Base-by-base conservation (phyloP, 2,888 invertebrate species). In the Spodoptera littoralis region DNA sequence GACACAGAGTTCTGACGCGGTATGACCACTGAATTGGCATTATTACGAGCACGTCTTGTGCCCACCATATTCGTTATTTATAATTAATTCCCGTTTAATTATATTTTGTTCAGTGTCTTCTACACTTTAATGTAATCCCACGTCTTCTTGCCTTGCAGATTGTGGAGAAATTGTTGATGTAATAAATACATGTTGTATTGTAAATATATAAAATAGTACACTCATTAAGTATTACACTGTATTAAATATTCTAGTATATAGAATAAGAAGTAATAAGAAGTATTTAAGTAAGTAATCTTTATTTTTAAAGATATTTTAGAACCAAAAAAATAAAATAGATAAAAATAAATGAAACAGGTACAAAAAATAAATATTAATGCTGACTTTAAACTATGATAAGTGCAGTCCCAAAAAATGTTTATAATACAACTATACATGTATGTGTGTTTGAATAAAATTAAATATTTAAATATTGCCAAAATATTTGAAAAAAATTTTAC, bases 1-100 rank as follows among this genome's bases (percentile, higher is more conserved):
- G 92, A 90, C 52, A 92, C 83, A 12, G 92, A 92, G 76, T 88
- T 92, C 78, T 91, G 94, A 80, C 93, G 90, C 24, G 92, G 93
- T 76, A 93, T 85, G 24, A 87, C 84, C 71, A 93, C 87, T 45
- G 91, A 88, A 73, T 89, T 88, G 55, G 92, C 90, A 80, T 93
- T 93, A 82, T 91, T 93, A 73, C 94, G 93, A 56, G 88, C 91
- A 72, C 94, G 91, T 83, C 94, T 88, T 72, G 91, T 88, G 76
- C 92, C 91, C 67, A 90, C 92, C 92, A 93, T 92, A 79, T 84
- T 81, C 83, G 61, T 72, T 77, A 81, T 83, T 76, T 77, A 79
- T 76, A 57, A 56, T 67, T 76, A 65, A 73, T 73, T 73, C 79
- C 73, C 70, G 65, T 78, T 60, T 70, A 72, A 79, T 64, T 73